Base-by-base conservation (phyloP, 2,113 vertebrate genomes). In the Psephotus haematonotus region DNA sequence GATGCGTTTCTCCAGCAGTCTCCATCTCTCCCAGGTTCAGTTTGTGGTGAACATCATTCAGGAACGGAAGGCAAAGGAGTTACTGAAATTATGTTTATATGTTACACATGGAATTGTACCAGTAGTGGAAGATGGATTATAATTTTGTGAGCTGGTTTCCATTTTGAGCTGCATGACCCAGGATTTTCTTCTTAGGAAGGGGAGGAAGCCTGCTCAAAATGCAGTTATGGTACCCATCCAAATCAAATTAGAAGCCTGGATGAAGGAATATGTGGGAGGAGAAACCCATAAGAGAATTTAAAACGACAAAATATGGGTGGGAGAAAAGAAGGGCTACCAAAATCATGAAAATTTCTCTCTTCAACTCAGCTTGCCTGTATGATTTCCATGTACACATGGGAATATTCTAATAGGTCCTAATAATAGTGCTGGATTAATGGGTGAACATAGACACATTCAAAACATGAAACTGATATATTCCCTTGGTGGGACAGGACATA, bases 391-490 rank as follows among this genome's bases (percentile, higher is more conserved):
- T 52, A 35, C 31, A 53, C 22, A 7, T 41, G 50, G 43, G 52
- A 85, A 35, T 94, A 88, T 43, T 72, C 16, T 62, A 72, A 24
- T 2, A 71, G 18, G 19, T 78, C 35, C 22, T 89, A 63, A 13
- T 63, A 75, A 29, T 9, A 63, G 11, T 62, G 23, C n/a, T 83
- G 53, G 20, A 49, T 69, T 90, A 83, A 44, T 74, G 49, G 44
- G 12, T 83, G 31, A 86, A 50, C 24, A 70, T 6, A 49, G 72
- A 49, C 33, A 57, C 37, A 46, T 81, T 74, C 49, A 81, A 86
- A 95, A 83, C 55, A 84, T 63, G n/a, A 86, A 84, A 84, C 20
- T 49, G 39, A n/a, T 84, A 62, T 28, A 59, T 10, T 88, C 33
- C 43, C 41, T 70, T 81, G 60, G 60, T 81, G 53, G 25, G 11